phyloP scores from a whole-genome alignment of 2,113 vertebrate genomes.

The Cyanocitta stelleri region DNA sequence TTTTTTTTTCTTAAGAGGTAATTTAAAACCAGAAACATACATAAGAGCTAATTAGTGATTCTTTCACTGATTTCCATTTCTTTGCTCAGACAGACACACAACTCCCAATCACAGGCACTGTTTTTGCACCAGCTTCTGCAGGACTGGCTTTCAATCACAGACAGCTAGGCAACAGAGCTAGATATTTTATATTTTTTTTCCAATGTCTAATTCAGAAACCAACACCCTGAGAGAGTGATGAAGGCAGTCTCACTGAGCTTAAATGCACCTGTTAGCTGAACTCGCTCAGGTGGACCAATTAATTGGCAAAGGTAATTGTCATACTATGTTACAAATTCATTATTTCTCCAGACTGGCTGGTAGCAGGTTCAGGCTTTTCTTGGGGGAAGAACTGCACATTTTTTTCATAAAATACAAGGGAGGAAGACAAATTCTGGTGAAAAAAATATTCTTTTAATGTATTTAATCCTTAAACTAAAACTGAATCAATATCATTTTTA shows the following conservation, averaged over 20 bases:
- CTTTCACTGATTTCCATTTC: neutral
- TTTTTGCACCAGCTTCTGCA: neutral
- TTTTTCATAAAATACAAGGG: neutral
- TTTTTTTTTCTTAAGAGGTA: neutral
- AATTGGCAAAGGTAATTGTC: neutral
- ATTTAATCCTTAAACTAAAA: neutral
- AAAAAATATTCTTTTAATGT: neutral
- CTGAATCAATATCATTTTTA: neutral
- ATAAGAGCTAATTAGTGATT: neutral
- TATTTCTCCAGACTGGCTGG: neutral
- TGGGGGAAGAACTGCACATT: neutral
- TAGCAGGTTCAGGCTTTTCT: neutral
- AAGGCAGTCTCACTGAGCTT: neutral
- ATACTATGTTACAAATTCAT: neutral
- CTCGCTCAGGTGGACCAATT: neutral
- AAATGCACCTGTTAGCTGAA: neutral
- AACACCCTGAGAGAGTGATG: neutral
- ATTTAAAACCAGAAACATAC: neutral
- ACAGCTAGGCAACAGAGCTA: neutral
- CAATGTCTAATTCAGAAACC: neutral
- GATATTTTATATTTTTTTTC: neutral
- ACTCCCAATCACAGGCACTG: neutral
- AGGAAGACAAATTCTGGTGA: neutral
- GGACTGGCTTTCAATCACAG: neutral
- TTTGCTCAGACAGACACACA: neutral